phyloP scores from a whole-genome alignment of 35 echinoderm and acorn worm species.

The Ophioderma brevispina region DNA sequence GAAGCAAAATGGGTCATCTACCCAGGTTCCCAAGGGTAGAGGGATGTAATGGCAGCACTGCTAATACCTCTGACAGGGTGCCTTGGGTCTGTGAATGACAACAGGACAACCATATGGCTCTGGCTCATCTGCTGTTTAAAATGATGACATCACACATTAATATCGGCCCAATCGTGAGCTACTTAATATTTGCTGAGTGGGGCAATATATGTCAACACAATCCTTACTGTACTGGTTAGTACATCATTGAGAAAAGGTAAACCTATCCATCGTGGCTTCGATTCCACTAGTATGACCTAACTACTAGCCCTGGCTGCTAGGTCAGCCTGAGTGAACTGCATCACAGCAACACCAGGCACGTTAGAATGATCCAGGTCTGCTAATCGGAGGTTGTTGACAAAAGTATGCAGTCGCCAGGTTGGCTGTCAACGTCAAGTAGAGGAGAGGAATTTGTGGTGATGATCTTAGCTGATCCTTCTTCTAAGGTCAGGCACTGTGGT shows the following conservation, averaged over 20 bases:
- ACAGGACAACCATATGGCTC: no score
- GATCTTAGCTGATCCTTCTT: constrained; percentile 68
- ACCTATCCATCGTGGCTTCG: constrained; percentile 91
- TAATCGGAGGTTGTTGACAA: constrained; percentile 43
- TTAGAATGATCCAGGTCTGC: constrained; percentile 66
- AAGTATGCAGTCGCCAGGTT: constrained; percentile 79
- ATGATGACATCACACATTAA: no score
- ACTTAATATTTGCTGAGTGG: no score
- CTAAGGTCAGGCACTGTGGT: constrained; percentile 71
- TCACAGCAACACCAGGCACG: constrained; percentile 68
- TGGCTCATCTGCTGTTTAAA: no score
- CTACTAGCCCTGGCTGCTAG: constrained; percentile 64
- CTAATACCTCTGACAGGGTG: no score
- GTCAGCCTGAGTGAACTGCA: constrained; percentile 89
- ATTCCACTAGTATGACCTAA: constrained; percentile 91
- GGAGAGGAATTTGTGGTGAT: constrained; percentile 79
- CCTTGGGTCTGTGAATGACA: no score
- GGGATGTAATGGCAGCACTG: no score
- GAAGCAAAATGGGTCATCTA: no score
- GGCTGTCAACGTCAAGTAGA: constrained; percentile 85
- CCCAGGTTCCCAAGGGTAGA: no score
- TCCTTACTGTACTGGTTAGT: constrained; percentile 83
- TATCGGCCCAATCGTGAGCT: no score
- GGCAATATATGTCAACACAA: no score
- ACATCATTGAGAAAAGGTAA: constrained; percentile 96